Base-by-base conservation (phyloP, 2,113 vertebrate genomes). In the Crotalus horridus region DNA sequence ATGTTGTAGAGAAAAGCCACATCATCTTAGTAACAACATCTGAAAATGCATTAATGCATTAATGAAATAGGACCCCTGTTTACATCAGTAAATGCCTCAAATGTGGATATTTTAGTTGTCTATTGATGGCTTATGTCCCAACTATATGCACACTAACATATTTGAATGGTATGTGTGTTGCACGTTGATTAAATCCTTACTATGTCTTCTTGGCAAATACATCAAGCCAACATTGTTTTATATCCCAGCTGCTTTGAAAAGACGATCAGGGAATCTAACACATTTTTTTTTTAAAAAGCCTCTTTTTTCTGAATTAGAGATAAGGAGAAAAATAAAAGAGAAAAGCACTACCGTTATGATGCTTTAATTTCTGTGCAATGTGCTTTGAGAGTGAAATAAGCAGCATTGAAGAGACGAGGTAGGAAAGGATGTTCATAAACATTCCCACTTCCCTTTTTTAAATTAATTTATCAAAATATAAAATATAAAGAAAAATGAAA, bases 141-240 rank as follows among this genome's bases (percentile, higher is more conserved):
- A 85, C 48, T 92, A n/a, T 89, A 24, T 91, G 54, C n/a, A 86
- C 20, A 8, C 0, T 0, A 81, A 88, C 87, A 94, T 94, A 94
- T 93, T 94, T 94, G 91, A 94, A 93, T 95, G 85, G 91, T 95
- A 94, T 91, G 56, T 93, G 29, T 20, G 2, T 13, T 94, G 93
- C 6, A 59, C 8, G 59, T 93, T 94, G 61, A 21, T 5, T 29
- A 74, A 96, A 90, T 74, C 92, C 89, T 95, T 85, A 39, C 7
- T 93, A 56, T 91, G 90, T 17, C 91, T 97, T 93, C n/a, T 93
- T 96, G 96, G 97, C 95, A 95, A 95, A 93, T 94, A 85, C 24
- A 7, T 17, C 69, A 56, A 93, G 93, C 86, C 86, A 93, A 1
- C 95, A 85, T 89, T 93, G 95, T 94, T 96, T 93, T 95, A 92